Evolutionary conservation across 1,140 invertebrate species (phyloP), one percentile per base, ranked within the genome.

Genomic region (Bombus picipes): DNA sequence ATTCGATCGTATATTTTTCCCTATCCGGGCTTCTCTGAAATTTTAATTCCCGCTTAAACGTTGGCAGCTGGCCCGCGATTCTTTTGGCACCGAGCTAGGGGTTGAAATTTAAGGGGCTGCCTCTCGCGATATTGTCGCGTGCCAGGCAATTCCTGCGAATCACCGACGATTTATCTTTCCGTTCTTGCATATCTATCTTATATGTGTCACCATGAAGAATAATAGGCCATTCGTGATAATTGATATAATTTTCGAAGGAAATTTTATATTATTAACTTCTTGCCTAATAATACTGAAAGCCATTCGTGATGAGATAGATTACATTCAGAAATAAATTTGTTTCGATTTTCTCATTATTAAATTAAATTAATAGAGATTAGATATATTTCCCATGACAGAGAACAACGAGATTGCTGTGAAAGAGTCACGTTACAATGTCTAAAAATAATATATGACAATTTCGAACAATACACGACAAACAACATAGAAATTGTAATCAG

Each of bases 31-130:
- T 28, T 22, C 47, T 78, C 66, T 62, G 79, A 81, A 79, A 65
- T 86, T 88, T 89, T 88, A 82, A 89, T 88, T 88, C 62, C 74
- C 74, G 74, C 78, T 89, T 87, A 88, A 89, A 62, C 87, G 86
- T 28, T 85, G 81, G 87, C 86, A 85, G 32, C 12, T 22, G 82
- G 62, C 82, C 75, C 73, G 57, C 41, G 82, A 70, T 68, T 28
- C 81, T 75, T 43, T 83, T 83, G 81, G 81, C 79, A 72, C 15
- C 41, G 41, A 18, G 37, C 18, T 25, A 32, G 34, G 28, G 86
- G 34, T 72, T 59, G 62, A 66, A 80, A 89, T 85, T 89, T 77
- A 76, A 88, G 66, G 59, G 75, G 62, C 13, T 62, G n/a, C 18
- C 37, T 41, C n/a, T 65, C 37, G 66, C 43, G 77, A 81, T 87